Evolutionary conservation across 2,888 invertebrate species (phyloP).

Genomic region (Andrena flavipes): DNA sequence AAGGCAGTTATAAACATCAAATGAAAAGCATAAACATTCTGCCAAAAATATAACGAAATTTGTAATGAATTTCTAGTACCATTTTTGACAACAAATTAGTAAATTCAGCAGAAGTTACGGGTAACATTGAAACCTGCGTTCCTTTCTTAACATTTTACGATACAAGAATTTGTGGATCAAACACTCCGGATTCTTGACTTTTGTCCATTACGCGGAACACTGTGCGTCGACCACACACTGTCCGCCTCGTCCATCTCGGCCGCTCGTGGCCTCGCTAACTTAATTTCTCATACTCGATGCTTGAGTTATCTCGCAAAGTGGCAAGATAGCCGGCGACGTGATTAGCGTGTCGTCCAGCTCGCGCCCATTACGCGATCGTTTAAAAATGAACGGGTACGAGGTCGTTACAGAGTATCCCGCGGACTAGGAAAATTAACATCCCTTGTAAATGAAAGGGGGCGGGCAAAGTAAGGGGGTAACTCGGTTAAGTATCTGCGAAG

Average conservation of each 20-base stretch:
- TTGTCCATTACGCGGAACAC: no score
- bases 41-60: no score
- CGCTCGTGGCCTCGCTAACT: neutral
- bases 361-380: constrained; percentile 27
- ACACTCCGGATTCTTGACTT: no score
- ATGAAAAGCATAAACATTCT: no score
- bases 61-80: no score
- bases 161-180: no score
- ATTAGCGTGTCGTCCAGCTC: neutral
- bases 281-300: neutral
- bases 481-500: constrained; percentile 56
- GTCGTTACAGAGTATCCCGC: constrained; percentile 34
- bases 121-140: no score
- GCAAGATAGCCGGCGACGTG: neutral
- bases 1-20: no score
- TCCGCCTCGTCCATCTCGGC: no score
- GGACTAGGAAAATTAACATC: constrained; percentile 43
- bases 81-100: no score
- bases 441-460: constrained; percentile 50
- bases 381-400: constrained; percentile 40
- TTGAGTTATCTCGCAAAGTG: neutral
- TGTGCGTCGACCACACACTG: neutral
- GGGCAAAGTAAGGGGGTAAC: constrained; percentile 42
- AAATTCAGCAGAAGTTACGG: no score
- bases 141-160: no score